These are phyloP conservation scores for Drosophila nr. perissopoda DNA, from an alignment of 2,888 invertebrate genomes.

Conservation along the genomic window DNA sequence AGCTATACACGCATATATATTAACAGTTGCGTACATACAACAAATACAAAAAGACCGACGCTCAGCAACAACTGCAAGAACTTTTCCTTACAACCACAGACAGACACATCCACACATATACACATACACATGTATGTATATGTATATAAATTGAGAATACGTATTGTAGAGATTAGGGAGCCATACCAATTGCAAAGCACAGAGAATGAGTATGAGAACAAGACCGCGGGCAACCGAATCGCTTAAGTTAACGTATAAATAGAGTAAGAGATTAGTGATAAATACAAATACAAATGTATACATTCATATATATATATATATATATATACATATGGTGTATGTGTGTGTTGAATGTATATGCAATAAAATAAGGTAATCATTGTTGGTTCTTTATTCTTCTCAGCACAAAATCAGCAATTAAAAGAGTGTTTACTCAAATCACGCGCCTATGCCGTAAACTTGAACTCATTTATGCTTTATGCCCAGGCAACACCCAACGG, in stretches of 20 bases:
- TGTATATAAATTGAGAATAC: slow-evolving; percentile 46
- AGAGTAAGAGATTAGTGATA: slow-evolving; percentile 11
- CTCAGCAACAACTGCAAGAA: slow-evolving; percentile 31
- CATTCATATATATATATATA: not conserved
- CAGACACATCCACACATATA: not conserved
- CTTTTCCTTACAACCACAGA: not conserved
- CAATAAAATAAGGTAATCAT: slow-evolving; percentile 6
- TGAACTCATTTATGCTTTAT: not conserved
- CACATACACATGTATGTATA: slow-evolving; percentile 17
- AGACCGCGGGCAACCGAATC: not conserved
- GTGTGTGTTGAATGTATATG: not conserved
- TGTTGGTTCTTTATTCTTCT: not conserved
- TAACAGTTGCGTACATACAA: not conserved
- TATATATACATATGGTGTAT: no score
- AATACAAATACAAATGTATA: not conserved
- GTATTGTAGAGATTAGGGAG: slow-evolving; percentile 32
- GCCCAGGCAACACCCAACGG: not conserved
- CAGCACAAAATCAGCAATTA: not conserved
- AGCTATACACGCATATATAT: not conserved
- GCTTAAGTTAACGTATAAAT: slow-evolving; percentile 7
- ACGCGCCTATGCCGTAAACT: not conserved
- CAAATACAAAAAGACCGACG: slow-evolving; percentile 1
- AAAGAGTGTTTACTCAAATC: slow-evolving; percentile 1
- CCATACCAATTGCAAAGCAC: slow-evolving; percentile 47
- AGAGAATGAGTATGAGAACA: not conserved